A percentile compares a stretch with the other conserved stretches of the same genome.
Evolutionary conservation across 2,797 vertebrate species (phyloP).

Genomic region (Rhyacichthys aspro): DNA sequence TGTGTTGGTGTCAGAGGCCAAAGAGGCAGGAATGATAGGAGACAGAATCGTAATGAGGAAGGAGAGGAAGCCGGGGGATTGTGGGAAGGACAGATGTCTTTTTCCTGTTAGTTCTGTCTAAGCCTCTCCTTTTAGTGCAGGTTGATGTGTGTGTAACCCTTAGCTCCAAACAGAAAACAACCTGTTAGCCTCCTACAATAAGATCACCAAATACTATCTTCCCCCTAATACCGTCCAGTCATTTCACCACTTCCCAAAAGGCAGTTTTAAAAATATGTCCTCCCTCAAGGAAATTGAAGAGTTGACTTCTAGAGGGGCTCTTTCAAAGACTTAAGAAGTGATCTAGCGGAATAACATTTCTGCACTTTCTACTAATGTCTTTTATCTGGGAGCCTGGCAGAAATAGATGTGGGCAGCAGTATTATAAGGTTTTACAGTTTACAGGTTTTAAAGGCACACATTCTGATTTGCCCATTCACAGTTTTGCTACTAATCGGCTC

Average conservation of each 20-base stretch:
- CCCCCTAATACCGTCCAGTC: constrained; percentile 45
- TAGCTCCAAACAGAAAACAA: constrained; percentile 20
- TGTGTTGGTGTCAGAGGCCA: constrained; percentile 55
- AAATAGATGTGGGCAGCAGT: neutral
- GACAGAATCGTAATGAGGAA: constrained; percentile 14
- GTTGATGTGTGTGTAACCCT: constrained; percentile 20
- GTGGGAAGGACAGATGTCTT: neutral
- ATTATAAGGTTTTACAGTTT: neutral
- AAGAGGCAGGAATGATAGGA: constrained; percentile 39
- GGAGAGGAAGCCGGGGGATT: neutral
- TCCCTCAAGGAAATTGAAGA: constrained; percentile 41
- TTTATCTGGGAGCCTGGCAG: too few relatives aligned
- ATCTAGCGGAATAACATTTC: constrained; percentile 49
- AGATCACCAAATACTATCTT: constrained; percentile 33
- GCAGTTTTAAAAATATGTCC: constrained; percentile 21
- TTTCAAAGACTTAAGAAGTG: constrained; percentile 36
- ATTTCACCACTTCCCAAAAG: constrained; percentile 23
- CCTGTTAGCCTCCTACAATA: constrained; percentile 29
- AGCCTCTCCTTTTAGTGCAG: constrained; percentile 21
- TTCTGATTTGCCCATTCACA: too few relatives aligned
- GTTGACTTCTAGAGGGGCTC: constrained; percentile 14
- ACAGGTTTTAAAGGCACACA: too few relatives aligned
- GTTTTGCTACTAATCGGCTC: too few relatives aligned
- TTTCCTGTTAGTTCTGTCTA: constrained; percentile 27
- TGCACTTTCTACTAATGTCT: constrained; percentile 12